Conservation (phyloP, 1,140 invertebrate species). For the Euura lappo region DNA sequence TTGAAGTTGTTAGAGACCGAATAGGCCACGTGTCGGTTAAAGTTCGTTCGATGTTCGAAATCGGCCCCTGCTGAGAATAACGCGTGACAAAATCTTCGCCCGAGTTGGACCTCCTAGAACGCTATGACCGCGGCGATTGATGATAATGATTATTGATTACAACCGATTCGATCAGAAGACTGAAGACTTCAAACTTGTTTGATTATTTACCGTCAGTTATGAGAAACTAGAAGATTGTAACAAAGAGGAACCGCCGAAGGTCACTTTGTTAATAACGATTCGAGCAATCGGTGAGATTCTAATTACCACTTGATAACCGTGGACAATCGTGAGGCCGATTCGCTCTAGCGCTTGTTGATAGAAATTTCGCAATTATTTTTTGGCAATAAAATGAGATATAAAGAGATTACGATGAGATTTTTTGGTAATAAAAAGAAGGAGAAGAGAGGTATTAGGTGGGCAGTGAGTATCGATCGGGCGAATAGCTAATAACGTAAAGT, state of each 20-base stretch:
- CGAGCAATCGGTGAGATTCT: constrained; percentile 4
- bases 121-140: neutral
- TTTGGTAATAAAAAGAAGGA: neutral
- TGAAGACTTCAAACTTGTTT: neutral
- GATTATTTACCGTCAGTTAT: neutral
- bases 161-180: neutral
- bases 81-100: neutral
- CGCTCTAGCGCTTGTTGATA: neutral
- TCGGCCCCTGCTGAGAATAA: neutral
- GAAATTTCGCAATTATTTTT: neutral
- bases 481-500: neutral
- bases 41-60: neutral
- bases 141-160: neutral
- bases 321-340: neutral
- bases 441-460: neutral
- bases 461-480: neutral
- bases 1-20: too few relatives aligned
- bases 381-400: neutral
- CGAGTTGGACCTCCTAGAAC: neutral
- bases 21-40: too few relatives aligned
- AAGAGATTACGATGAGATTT: too few relatives aligned
- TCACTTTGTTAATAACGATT: neutral
- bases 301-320: neutral
- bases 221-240: neutral
- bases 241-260: constrained; percentile 1